Percentiles rank a stretch among this genome's conserved stretches.
These are phyloP conservation scores for Epiblema foenella DNA, from an alignment of 2,888 invertebrate genomes.

Conservation along the genomic window DNA sequence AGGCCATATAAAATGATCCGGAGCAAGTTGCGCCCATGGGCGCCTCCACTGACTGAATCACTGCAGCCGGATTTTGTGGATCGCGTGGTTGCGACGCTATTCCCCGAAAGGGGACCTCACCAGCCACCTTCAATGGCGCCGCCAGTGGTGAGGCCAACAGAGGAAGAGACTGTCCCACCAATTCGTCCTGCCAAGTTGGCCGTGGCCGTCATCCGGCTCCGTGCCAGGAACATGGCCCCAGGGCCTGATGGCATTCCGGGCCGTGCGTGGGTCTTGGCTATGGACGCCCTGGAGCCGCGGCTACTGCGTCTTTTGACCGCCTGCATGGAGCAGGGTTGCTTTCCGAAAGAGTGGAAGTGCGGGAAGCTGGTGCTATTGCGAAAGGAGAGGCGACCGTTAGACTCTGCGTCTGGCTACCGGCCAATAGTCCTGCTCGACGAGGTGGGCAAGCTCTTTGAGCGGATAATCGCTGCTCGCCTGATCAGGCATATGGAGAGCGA, in stretches of 20 bases:
- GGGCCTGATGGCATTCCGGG: conserved; percentile 46
- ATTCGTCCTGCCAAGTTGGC: not conserved
- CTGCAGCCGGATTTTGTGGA: not conserved
- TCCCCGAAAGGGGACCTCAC: not conserved
- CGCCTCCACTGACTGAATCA: not conserved
- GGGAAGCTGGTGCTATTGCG: not conserved
- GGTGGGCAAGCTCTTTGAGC: conserved; percentile 7
- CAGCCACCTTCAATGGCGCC: not conserved
- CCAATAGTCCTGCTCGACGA: too few relatives aligned
- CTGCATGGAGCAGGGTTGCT: conserved; percentile 41
- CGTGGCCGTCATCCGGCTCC: conserved; percentile 1
- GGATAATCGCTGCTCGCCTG: not conserved
- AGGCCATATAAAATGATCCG: conserved; percentile 1
- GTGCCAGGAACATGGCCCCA: conserved; percentile 8
- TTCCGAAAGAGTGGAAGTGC: conserved; percentile 39
- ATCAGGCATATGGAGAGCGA: not conserved
- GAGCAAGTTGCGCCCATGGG: not conserved
- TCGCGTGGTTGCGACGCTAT: not conserved
- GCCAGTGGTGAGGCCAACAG: not conserved
- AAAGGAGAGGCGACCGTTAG: not conserved
- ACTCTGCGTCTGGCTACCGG: too few relatives aligned
- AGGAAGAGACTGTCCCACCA: not conserved
- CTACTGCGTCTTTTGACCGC: conserved; percentile 29
- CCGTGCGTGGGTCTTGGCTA: conserved; percentile 37
- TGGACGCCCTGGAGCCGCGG: conserved; percentile 28